Base-by-base conservation (phyloP, 1,140 invertebrate species). In the Ephestia elutella region DNA sequence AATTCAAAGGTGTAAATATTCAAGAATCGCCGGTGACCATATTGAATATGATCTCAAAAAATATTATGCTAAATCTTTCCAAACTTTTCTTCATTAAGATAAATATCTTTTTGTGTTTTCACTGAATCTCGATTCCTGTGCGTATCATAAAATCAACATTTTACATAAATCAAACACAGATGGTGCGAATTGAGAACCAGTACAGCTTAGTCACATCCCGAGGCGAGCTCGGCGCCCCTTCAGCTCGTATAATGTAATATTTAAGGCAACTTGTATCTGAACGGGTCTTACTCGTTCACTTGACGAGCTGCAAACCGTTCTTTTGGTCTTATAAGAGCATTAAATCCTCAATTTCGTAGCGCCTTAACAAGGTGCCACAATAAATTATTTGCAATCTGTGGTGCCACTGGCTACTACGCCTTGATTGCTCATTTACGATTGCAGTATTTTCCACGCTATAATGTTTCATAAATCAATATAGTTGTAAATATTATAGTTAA, bases 231-330 rank as follows among this genome's bases (percentile, higher is more conserved):
- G 32, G 32, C 66, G 69, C 56, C 57, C 57, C 54, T 63, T 55
- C 50, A 38, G 32, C 53, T 35, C 15, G 48, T 58, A 25, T 19
- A 15, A 18, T 25, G 18, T 32, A 35, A 56, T 35, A 56, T 18
- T 44, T 71, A 77, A 58, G 67, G 66, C 54, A 62, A 65, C 51
- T 68, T 65, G 70, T 64, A 62, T 13, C 56, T 25, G 21, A 3
- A 75, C 75, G 50, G 57, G 72, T 73, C 66, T 64, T 73, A 65
- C 70, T 67, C 59, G 72, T 70, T 70, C 58, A 38, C 53, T 50
- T 65, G 57, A 62, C 61, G 59, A 67, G 62, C 66, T 63, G 62
- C 56, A 51, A 61, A 68, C 62, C 25, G 53, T 48, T 54, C 58
- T 58, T 63, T 62, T 35, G 32, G 32, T 35, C 32, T 2, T 25